Evolutionary conservation across 2,888 invertebrate genomes (phyloP).

Genomic region (Augochlorella aurata): DNA sequence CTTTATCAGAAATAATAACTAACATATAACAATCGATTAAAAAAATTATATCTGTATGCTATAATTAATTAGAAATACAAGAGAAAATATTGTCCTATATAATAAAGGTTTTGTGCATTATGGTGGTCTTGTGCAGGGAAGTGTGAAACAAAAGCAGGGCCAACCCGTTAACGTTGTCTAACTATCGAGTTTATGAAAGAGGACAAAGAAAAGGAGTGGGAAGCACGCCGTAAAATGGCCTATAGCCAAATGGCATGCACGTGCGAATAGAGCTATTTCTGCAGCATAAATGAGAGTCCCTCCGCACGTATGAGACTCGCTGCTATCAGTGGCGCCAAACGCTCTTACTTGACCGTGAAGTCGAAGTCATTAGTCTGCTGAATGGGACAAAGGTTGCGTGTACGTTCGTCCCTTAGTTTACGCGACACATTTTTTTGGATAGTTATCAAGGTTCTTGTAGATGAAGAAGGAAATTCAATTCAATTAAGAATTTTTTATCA

Average conservation of each 20-base stretch:
- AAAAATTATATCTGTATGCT: too few relatives aligned
- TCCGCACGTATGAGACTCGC: slow-evolving; percentile 29
- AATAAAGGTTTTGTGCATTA: background rate
- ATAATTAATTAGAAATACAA: too few relatives aligned
- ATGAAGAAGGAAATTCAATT: too few relatives aligned
- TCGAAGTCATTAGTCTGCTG: slow-evolving; percentile 23
- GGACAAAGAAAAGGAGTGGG: slow-evolving; percentile 46
- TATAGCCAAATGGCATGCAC: slow-evolving; percentile 67
- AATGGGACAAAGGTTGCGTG: slow-evolving; percentile 25
- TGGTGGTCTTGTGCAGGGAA: background rate
- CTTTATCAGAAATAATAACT: too few relatives aligned
- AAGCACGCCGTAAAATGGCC: slow-evolving; percentile 58
- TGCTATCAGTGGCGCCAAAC: slow-evolving; percentile 59
- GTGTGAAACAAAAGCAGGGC: slow-evolving; percentile 23
- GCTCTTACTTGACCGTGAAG: slow-evolving; percentile 62
- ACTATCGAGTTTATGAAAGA: slow-evolving; percentile 31
- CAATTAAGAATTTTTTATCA: too few relatives aligned
- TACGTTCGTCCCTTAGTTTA: background rate
- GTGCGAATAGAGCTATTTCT: slow-evolving; percentile 68
- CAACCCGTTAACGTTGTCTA: slow-evolving; percentile 24
- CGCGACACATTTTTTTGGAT: background rate
- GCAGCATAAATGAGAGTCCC: slow-evolving; percentile 60
- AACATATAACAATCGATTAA: too few relatives aligned
- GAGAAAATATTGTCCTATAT: background rate
- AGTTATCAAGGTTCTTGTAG: background rate